Conservation (phyloP, 2,888 invertebrate species). For the Apamea epomidion region DNA sequence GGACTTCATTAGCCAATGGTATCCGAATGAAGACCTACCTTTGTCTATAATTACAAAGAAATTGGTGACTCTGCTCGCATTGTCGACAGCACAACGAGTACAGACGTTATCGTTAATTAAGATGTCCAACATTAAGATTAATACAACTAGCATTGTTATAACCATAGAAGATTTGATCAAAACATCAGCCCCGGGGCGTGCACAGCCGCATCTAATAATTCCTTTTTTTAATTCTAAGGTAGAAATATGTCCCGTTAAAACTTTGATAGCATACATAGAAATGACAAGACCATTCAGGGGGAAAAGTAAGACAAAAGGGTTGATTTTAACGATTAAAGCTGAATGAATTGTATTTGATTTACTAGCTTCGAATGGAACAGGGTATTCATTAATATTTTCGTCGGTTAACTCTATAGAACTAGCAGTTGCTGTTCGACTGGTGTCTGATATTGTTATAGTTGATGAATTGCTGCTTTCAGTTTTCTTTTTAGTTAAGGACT, state of each 20-base stretch:
- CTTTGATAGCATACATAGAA: not conserved
- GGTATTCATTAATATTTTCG: too few species aligned
- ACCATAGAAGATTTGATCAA: not conserved
- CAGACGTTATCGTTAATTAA: too few species aligned
- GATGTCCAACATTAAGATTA: not conserved
- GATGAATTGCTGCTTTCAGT: too few species aligned
- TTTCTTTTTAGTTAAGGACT: too few species aligned
- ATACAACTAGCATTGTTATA: not conserved
- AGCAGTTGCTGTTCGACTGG: too few species aligned
- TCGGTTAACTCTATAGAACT: too few species aligned
- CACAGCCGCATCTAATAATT: not conserved
- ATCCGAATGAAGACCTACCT: not conserved
- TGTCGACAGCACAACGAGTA: not conserved
- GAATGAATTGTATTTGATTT: too few species aligned
- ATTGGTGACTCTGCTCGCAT: conserved; percentile 1
- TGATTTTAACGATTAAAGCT: not conserved
- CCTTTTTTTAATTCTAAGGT: not conserved
- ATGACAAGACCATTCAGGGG: not conserved
- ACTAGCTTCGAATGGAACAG: too few species aligned
- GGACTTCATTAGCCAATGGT: not conserved
- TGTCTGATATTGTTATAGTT: too few species aligned
- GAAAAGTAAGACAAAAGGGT: not conserved
- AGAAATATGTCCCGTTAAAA: not conserved
- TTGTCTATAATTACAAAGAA: not conserved
- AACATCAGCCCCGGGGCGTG: not conserved